phyloP scores from a whole-genome alignment of 2,797 vertebrate species.

The Tamandua tetradactyla region DNA sequence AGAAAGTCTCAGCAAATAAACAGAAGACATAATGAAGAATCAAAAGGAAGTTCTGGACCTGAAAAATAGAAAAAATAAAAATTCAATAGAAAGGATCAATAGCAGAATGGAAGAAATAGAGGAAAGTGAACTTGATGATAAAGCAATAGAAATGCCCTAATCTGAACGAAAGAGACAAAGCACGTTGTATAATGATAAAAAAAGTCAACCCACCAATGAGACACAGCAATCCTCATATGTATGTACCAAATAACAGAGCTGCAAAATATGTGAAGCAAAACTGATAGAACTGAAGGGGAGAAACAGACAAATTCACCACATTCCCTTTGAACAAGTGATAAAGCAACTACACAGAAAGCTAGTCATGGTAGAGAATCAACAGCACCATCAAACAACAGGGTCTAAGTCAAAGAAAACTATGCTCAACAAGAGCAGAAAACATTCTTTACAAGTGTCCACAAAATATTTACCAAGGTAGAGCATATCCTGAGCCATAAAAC shows the following conservation, averaged over 20 bases:
- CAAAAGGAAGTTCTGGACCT: neutral
- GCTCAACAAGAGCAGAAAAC: too few relatives aligned
- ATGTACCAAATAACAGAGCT: neutral
- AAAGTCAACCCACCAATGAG: neutral
- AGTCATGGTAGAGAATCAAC: neutral
- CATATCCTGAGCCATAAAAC: neutral
- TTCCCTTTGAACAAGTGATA: neutral
- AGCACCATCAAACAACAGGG: neutral
- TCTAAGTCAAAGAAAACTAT: too few relatives aligned
- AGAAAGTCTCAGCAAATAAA: neutral
- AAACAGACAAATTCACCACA: neutral
- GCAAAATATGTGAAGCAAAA: neutral
- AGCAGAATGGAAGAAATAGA: neutral
- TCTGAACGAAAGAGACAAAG: neutral
- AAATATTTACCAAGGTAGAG: too few relatives aligned
- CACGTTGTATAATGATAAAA: neutral
- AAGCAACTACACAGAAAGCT: neutral
- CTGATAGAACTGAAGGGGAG: neutral
- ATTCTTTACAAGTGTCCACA: too few relatives aligned
- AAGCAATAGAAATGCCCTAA: neutral
- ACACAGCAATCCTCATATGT: neutral
- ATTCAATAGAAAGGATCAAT: neutral
- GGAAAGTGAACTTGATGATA: neutral
- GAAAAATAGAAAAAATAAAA: neutral
- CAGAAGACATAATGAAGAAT: neutral